These are phyloP conservation scores for Labeo calbasu DNA, from an alignment of 2,797 vertebrate species.

Conservation along the genomic window DNA sequence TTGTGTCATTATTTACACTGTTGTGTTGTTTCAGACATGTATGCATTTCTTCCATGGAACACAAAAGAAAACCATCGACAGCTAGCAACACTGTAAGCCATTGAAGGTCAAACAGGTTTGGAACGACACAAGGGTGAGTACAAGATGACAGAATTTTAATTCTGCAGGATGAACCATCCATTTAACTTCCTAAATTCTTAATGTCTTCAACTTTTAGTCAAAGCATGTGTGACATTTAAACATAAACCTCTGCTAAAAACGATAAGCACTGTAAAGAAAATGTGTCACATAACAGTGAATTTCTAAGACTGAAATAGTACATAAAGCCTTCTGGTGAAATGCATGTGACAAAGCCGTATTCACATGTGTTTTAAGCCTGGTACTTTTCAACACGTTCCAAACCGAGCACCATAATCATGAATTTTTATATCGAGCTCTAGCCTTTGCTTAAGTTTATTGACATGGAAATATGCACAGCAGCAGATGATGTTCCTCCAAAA, in stretches of 20 bases:
- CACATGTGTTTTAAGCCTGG: not conserved
- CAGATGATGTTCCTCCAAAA: slow-evolving; percentile 10
- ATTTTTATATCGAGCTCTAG: not conserved
- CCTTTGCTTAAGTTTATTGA: not conserved
- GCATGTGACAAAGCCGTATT: not conserved
- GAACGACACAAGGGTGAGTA: not conserved
- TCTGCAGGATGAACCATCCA: not conserved
- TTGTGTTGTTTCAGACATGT: too few relatives aligned
- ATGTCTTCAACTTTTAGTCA: not conserved
- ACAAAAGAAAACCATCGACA: not conserved
- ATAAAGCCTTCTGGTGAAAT: not conserved
- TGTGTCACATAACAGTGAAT: not conserved
- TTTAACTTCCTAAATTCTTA: not conserved
- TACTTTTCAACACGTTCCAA: not conserved
- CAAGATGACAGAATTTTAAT: too few relatives aligned
- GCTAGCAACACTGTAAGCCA: not conserved
- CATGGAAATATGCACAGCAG: slow-evolving; percentile 7
- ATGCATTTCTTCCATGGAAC: not conserved
- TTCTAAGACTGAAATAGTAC: not conserved
- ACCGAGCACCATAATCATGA: not conserved
- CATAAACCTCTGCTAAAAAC: not conserved
- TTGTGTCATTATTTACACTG: too few relatives aligned
- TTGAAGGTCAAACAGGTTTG: too few relatives aligned
- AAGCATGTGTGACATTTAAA: not conserved
- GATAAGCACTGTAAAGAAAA: not conserved